Evolutionary conservation across 1,140 invertebrate species (phyloP), one percentile per base, ranked within the genome.

Genomic region (Drosophila kikkawai): DNA sequence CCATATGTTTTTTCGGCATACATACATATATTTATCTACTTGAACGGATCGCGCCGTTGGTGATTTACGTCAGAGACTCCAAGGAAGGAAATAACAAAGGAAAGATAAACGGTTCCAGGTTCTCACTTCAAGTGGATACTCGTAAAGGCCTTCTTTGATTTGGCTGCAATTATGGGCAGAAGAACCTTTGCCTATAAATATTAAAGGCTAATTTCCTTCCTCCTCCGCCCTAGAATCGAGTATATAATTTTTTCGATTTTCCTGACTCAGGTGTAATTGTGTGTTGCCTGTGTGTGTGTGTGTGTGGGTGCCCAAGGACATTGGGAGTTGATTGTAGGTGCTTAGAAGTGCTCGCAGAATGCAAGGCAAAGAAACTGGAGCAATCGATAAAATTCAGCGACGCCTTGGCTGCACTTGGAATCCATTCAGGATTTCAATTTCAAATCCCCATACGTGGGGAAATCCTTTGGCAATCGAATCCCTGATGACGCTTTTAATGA

Each of bases 201-300:
- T 79, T 79, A 61, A 79, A 79, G 53, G 44, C 75, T 70, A 71
- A 79, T 79, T 78, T 78, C 39, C 39, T 78, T 78, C 39, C 39
- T 32, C 3, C 26, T 8, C 26, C 48, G 1, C 12, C 51, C 50
- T 11, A 19, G 50, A 39, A 37, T 41, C n/a, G 44, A 50, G 44
- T 73, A 71, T 73, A 59, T 71, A 71, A 73, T 71, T 73, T 53
- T 15, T 34, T 59, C 69, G 69, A 71, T 73, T 71, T 73, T 41
- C 68, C 19, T 17, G 12, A 15, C n/a, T 19, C 66, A 50, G 67
- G 55, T 70, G 67, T 70, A 56, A 56, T 45, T 73, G 68, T 57
- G 66, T 59, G 42, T 51, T 41, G 12, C 19, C 11, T 41, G 41
- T 29, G 15, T 22, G 15, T 7, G 19, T 39, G 39, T 34, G 9